Evolutionary conservation across 2,888 invertebrate species (phyloP), one percentile per base, ranked within the genome.

Genomic region (Cataglyphis altisquamis): DNA sequence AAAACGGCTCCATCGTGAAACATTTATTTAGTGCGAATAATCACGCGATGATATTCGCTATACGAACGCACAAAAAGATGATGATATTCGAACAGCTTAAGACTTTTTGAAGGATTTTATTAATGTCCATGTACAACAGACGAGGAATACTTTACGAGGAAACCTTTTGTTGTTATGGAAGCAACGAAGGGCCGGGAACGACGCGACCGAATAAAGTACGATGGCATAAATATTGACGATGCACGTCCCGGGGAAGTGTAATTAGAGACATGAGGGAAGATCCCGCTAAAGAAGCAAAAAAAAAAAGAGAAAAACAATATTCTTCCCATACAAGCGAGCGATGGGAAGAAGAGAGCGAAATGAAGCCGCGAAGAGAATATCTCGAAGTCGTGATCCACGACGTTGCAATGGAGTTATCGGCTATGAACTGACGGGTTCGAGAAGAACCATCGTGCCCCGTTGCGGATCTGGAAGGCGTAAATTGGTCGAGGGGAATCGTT

Each of bases 361-460:
- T 36, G 72, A 72, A 80, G 68, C 82, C 57, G 67, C 36, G 84
- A 67, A 15, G 82, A 85, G 83, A 85, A 83, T 78, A 87, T 84
- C 84, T 82, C 83, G 66, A 72, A 90, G 89, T 90, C 90, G 90
- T 90, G 90, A 90, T 89, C 90, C 84, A 52, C n/a, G 52, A 84
- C 88, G 87, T 90, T 88, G 89, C 89, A 91, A 92, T 92, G 89
- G 90, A 92, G 92, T 92, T 92, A 92, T 91, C 92, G 92, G 90
- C 87, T 89, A 88, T 86, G 90, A 86, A 85, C 86, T 84, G 91
- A 88, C 90, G 88, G 90, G 67, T 45, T 87, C 89, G 90, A 89
- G n/a, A 81, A 88, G 86, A 86, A 87, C 45, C 85, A 84, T 83
- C 85, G 74, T 84, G 85, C 75, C 85, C 84, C 84, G 83, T 74